Base-by-base conservation (phyloP, 1,140 invertebrate species). In the Drosophila parabipectinata region DNA sequence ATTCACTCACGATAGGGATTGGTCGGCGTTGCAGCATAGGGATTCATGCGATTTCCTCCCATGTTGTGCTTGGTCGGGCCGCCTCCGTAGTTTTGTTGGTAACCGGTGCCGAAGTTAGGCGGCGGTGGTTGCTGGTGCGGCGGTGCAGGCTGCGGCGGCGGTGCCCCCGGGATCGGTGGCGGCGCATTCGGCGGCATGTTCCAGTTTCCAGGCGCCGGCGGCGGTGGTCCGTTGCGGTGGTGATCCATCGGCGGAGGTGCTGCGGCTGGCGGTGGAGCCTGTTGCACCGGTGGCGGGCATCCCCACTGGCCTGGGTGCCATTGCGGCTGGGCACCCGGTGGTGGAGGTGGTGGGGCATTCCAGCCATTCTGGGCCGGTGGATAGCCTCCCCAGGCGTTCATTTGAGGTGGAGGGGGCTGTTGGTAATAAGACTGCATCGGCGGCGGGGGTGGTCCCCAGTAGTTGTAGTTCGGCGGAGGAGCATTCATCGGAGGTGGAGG, bases 71-170 rank as follows among this genome's bases (percentile, higher is more conserved):
- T 93, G 39, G 95, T 93, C 0, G 95, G 95, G 0, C 95, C 95
- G 28, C 95, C 95, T 1, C 95, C 93, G 81, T 95, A 96, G 44
- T 94, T 94, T 78, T 96, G 95, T 74, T 96, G 95, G 85, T 96
- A 96, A 24, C 95, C 94, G 52, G 93, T 94, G 9, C 95, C 95
- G 69, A 96, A 96, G 78, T 94, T 95, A 93, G 94, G 75, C 3
- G 75, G 75, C 6, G 39, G 67, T 7, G 58, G 71, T 9, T 73
- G 79, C 53, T 83, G 89, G 26, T 80, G 90, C 6, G 84, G 55
- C 21, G 83, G 77, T 15, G 41, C 14, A 18, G 41, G 82, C 44
- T 80, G 81, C 5, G 55, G 28, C 2, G 67, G 45, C 1, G 72
- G 79, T 5, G 84, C 92, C 47, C 93, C 75, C 4, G 83, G 79